Conservation (phyloP, 2,888 invertebrate species). For the Meta bourneti region DNA sequence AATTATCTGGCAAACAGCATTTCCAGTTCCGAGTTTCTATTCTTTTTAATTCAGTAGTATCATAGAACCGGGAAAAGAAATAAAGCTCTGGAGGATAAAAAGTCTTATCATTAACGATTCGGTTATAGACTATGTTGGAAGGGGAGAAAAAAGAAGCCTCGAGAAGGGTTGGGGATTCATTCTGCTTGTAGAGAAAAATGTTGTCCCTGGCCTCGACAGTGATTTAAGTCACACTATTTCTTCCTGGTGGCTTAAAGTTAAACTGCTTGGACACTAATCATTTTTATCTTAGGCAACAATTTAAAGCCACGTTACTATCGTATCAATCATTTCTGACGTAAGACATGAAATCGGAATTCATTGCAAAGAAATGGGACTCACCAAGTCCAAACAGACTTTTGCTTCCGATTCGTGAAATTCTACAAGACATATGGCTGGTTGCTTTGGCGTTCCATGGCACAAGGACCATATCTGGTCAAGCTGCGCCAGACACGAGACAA, state of each 20-base stretch:
- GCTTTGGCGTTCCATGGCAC: no score
- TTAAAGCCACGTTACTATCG: no score
- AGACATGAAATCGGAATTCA: no score
- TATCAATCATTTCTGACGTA: no score
- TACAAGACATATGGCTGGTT: no score
- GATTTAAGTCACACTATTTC: slow-evolving; percentile 43
- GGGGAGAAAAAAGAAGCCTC: not conserved
- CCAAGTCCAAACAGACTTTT: no score
- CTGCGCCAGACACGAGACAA: no score
- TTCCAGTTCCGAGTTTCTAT: slow-evolving; percentile 30
- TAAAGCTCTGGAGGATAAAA: slow-evolving; percentile 20
- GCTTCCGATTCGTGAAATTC: no score
- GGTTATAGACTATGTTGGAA: slow-evolving; percentile 42
- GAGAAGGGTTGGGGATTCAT: slow-evolving; percentile 23
- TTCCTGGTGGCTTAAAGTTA: not conserved
- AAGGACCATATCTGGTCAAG: no score
- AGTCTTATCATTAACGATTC: slow-evolving; percentile 57
- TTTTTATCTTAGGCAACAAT: no score
- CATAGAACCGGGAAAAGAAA: slow-evolving; percentile 7
- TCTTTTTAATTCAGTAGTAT: slow-evolving; percentile 51
- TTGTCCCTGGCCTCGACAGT: slow-evolving; percentile 9
- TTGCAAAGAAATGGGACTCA: no score
- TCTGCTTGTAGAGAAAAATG: not conserved
- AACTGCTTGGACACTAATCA: no score
- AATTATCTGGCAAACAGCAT: slow-evolving; percentile 68